Evolutionary conservation across 1,140 invertebrate genomes (phyloP), one percentile per base, ranked within the genome.

Genomic region (Diabrotica undecimpunctata): DNA sequence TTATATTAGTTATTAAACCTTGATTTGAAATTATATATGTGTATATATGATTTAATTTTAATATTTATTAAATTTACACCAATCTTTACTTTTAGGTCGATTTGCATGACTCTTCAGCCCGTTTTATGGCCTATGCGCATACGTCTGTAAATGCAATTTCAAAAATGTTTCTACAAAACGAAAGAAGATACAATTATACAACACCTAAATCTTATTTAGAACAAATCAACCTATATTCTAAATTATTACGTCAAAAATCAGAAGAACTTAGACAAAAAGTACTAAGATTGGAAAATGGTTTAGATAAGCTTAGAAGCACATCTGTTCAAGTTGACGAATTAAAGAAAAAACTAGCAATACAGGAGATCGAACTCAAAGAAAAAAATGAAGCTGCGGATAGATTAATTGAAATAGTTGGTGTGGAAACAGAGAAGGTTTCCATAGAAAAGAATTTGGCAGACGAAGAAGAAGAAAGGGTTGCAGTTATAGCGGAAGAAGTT

Each of bases 371-470:
- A 77, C 78, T 98, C 41, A 90, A 95, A 73, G 90, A 95, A 74
- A 97, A 98, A 77, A 97, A 97, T 79, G 94, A 96, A 65, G 94
- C 95, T 14, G 95, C 96, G n/a, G 95, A 98, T 81, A 87, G 91
- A 68, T 82, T 98, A 13, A 97, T 98, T 74, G 86, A 93, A 78
- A 94, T 96, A 75, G 95, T 98, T 12, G 92, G 93, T 10, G 84
- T 94, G 61, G 96, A 98, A 83, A 97, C 95, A 6, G 92, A 94
- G 64, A 97, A 96, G 82, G 96, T 98, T 6, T 89, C 90, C 72
- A 90, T 84, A 62, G 95, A 97, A 81, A 97, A 97, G 79, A 88
- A 88, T 39, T 80, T 93, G 84, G 96, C 95, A 62, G 94, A 96
- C 75, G 93, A 95, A 73, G 96, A 98, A 79, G 95, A 97, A 82